A percentile compares a stretch with the other conserved stretches of the same genome.
phyloP scores from a whole-genome alignment of 1,140 invertebrate species.

The Prorops nasuta region DNA sequence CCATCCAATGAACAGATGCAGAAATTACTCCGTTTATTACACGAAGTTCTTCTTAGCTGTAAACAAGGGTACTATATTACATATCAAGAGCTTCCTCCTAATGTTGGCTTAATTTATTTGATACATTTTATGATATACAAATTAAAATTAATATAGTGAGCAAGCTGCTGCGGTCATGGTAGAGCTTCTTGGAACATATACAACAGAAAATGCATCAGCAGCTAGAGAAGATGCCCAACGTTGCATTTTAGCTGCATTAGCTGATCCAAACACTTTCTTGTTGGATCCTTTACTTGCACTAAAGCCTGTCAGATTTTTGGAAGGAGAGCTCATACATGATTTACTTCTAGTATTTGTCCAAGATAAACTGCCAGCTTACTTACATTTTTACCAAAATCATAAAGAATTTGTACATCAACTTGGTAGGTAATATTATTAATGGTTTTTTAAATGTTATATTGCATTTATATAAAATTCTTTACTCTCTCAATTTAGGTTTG shows the following conservation, averaged over 20 bases:
- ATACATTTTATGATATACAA: not conserved
- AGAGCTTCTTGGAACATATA: slow-evolving; percentile 92
- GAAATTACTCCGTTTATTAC: slow-evolving; percentile 83
- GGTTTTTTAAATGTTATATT: slow-evolving; percentile 7
- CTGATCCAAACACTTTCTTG: slow-evolving; percentile 92
- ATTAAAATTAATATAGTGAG: slow-evolving; percentile 64
- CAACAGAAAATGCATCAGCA: slow-evolving; percentile 93
- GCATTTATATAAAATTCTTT: slow-evolving; percentile 5
- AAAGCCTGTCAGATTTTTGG: slow-evolving; percentile 93
- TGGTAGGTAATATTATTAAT: slow-evolving; percentile 58
- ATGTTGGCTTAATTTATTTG: slow-evolving; percentile 1
- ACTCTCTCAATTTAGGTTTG: slow-evolving; percentile 61
- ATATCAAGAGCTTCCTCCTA: too few relatives aligned
- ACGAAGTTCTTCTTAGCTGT: slow-evolving; percentile 78
- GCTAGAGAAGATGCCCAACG: slow-evolving; percentile 94
- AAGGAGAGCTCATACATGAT: slow-evolving; percentile 94
- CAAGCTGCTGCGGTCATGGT: slow-evolving; percentile 95
- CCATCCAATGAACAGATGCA: slow-evolving; percentile 91
- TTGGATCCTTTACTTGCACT: slow-evolving; percentile 89
- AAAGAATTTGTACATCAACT: slow-evolving; percentile 89
- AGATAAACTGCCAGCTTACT: slow-evolving; percentile 86
- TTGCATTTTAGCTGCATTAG: slow-evolving; percentile 92
- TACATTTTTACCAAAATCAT: slow-evolving; percentile 89
- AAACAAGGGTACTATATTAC: slow-evolving; percentile 62
- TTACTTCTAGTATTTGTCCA: slow-evolving; percentile 94